phyloP scores from a whole-genome alignment of 1,140 invertebrate species.

The Lerema accius region DNA sequence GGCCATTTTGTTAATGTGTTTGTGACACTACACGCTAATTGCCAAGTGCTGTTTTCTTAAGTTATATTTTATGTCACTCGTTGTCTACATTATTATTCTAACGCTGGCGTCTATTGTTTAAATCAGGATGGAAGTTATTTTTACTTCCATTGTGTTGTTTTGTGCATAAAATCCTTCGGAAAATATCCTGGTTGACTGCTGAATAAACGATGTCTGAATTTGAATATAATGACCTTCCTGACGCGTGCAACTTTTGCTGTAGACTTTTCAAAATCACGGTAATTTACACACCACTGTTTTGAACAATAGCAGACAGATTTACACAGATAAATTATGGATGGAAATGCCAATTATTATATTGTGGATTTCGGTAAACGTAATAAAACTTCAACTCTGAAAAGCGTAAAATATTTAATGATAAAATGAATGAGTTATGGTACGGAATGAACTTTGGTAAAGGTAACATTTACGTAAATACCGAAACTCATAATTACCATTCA shows the following conservation, averaged over 20 bases:
- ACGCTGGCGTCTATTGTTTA: slow-evolving; percentile 7
- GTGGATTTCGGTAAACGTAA: no score
- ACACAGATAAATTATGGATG: slow-evolving; percentile 13
- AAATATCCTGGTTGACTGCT: slow-evolving; percentile 17
- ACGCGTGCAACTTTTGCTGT: slow-evolving; percentile 17
- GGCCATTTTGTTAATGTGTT: no score
- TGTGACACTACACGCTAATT: not conserved
- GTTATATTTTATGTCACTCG: slow-evolving; percentile 19
- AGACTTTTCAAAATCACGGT: slow-evolving; percentile 45
- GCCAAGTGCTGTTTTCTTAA: slow-evolving; percentile 9
- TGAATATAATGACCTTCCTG: slow-evolving; percentile 33
- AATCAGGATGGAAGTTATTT: slow-evolving; percentile 9
- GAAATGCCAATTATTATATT: slow-evolving; percentile 9
- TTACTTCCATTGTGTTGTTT: slow-evolving; percentile 14
- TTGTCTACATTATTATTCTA: slow-evolving; percentile 17
- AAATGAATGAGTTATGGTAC: no score
- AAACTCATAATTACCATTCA: not conserved
- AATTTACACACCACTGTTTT: slow-evolving; percentile 47
- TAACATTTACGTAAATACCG: not conserved
- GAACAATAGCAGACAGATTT: slow-evolving; percentile 31
- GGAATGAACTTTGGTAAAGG: not conserved
- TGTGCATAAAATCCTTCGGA: slow-evolving; percentile 13
- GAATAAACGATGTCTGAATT: slow-evolving; percentile 31
- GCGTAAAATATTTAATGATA: no score
- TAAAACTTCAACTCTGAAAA: no score